These are phyloP conservation scores for Oreochromis spilurus DNA, from an alignment of 2,113 vertebrate genomes.

Conservation along the genomic window DNA sequence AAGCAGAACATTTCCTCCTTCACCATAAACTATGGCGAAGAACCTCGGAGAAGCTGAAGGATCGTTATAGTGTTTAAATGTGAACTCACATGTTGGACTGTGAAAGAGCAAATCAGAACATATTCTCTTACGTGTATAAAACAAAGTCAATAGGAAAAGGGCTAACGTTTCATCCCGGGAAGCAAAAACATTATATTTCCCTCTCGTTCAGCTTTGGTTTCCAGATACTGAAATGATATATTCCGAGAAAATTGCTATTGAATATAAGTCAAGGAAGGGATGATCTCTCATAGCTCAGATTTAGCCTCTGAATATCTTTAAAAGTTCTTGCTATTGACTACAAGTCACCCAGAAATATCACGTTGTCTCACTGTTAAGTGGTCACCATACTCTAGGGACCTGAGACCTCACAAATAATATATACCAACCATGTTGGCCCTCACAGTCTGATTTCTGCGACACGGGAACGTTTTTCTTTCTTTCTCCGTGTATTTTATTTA, in stretches of 20 bases:
- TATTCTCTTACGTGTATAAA: background rate
- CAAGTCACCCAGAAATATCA: slow-evolving; percentile 32
- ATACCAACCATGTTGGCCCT: background rate
- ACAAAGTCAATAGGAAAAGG: background rate
- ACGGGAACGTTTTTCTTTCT: background rate
- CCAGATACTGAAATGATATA: slow-evolving; percentile 22
- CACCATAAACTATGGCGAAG: slow-evolving; percentile 6
- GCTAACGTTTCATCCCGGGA: slow-evolving; percentile 15
- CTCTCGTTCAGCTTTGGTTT: slow-evolving; percentile 1
- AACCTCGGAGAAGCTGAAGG: background rate
- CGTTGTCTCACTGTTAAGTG: slow-evolving; percentile 36
- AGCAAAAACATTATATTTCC: slow-evolving; percentile 11
- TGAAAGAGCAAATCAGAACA: background rate
- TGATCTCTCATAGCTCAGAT: slow-evolving; percentile 32
- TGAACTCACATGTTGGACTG: background rate
- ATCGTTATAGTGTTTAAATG: background rate
- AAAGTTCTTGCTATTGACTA: slow-evolving; percentile 28
- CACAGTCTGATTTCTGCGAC: slow-evolving; percentile 25
- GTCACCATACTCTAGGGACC: background rate
- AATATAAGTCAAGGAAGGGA: slow-evolving; percentile 30
- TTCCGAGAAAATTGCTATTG: slow-evolving; percentile 33
- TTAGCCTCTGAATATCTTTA: slow-evolving; percentile 16
- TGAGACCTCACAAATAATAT: slow-evolving; percentile 14
- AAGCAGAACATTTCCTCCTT: slow-evolving; percentile 28
- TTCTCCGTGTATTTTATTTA: slow-evolving; percentile 18